Evolutionary conservation across 2,113 vertebrate genomes (phyloP), one percentile per base, ranked within the genome.

Genomic region (Calypte anna): DNA sequence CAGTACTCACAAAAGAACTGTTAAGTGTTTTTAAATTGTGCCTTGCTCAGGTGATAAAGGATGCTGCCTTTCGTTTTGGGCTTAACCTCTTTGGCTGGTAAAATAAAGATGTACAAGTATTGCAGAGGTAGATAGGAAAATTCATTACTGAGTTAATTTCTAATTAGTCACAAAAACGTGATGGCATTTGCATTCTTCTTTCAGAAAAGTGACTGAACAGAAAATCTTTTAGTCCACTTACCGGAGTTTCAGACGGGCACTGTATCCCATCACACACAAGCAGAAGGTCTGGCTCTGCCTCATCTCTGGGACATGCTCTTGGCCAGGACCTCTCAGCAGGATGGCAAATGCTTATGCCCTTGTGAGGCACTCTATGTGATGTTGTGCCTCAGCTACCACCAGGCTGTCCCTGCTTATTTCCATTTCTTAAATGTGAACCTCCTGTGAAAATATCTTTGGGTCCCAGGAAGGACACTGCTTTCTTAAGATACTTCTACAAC

Each of bases 191-290:
- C 38, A 9, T 5, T 90, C 31, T 22, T 82, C 61, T 85, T 82
- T 85, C 58, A 85, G 70, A 91, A 90, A 50, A 76, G 16, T 44
- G 23, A 38, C 31, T 40, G 31, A 84, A 59, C 3, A 82, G 38
- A 36, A 86, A 64, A 11, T 36, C 59, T 76, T 77, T 63, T 79
- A 55, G 15, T 72, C 24, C 63, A 28, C 69, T 68, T 61, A 68
- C 24, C 0, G 1, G 13, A 25, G 50, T 30, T 81, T 87, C 36
- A 50, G 70, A 70, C 0, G 1, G 48, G 14, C 0, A 1, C n/a
- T 0, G 0, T 6, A 8, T 57, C 40, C 30, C 68, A 43, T 9
- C 17, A 38, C 0, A 4, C 31, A 30, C 28, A 20, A 30, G 25
- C 25, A 77, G 33, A 25, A 79, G 22, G 14, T 30, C 36, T 66